These are phyloP conservation scores for Argya squamiceps DNA, from an alignment of 2,797 vertebrate species.

Conservation along the genomic window DNA sequence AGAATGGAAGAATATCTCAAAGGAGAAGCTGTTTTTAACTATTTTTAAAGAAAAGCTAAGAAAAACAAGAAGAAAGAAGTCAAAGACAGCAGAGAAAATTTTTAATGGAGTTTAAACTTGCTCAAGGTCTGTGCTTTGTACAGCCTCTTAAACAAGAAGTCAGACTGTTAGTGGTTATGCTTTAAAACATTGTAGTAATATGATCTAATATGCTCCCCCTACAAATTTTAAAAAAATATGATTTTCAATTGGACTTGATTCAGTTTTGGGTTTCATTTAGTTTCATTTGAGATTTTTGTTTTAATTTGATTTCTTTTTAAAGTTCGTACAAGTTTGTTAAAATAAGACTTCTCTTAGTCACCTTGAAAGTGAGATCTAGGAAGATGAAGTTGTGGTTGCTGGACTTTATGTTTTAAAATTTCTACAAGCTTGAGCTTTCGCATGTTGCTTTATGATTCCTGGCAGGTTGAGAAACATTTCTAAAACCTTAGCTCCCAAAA, in stretches of 20 bases:
- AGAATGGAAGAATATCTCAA: background rate
- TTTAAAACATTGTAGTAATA: background rate
- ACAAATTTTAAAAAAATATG: background rate
- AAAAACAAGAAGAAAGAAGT: background rate
- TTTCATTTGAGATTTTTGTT: background rate
- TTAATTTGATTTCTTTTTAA: background rate
- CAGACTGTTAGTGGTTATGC: background rate
- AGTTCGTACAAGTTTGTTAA: background rate
- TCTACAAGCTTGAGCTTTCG: too few species aligned
- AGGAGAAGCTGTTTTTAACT: background rate
- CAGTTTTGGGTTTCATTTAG: background rate
- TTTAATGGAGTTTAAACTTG: background rate
- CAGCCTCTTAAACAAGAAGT: background rate
- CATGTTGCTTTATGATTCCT: too few species aligned
- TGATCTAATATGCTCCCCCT: fast-evolving
- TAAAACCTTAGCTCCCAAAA: too few species aligned
- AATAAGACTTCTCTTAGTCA: too few species aligned
- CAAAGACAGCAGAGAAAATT: background rate
- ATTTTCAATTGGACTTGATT: background rate
- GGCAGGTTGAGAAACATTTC: too few species aligned
- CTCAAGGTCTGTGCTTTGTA: background rate
- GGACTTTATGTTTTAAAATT: too few species aligned
- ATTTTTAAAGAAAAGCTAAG: background rate
- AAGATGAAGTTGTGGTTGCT: too few species aligned
- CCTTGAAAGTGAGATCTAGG: too few species aligned